phyloP scores from a whole-genome alignment of 2,797 vertebrate species.

The Phataginus tricuspis region DNA sequence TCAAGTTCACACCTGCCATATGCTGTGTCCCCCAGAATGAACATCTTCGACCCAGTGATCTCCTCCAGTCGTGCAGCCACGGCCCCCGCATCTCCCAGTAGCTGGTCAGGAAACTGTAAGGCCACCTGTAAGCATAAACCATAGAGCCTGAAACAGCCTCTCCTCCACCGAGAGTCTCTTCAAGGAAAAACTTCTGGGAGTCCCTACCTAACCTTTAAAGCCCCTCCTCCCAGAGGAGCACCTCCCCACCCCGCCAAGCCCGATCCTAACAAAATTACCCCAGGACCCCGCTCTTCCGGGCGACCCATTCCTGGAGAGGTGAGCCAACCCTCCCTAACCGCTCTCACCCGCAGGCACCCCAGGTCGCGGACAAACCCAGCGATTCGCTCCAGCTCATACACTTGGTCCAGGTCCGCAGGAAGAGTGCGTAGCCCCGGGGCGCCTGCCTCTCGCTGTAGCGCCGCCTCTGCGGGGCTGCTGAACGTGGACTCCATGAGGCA shows the following conservation, averaged over 20 bases:
- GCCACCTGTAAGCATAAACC: slow-evolving; percentile 89
- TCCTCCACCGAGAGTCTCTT: background rate
- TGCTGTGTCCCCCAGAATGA: slow-evolving; percentile 94
- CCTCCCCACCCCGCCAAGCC: too few relatives aligned
- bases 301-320: background rate
- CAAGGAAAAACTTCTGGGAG: background rate
- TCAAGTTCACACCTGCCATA: slow-evolving; percentile 93
- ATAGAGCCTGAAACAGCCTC: background rate
- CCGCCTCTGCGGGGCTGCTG: slow-evolving; percentile 89
- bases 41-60: slow-evolving; percentile 86
- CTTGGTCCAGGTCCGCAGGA: slow-evolving; percentile 80
- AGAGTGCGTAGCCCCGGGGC: slow-evolving; percentile 53
- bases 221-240: background rate
- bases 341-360: slow-evolving; percentile 65
- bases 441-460: slow-evolving; percentile 85
- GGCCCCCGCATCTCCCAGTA: slow-evolving; percentile 89
- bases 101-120: slow-evolving; percentile 95
- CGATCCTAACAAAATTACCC: rapidly evolving
- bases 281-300: background rate
- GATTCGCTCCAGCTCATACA: slow-evolving; percentile 91
- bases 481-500: slow-evolving; percentile 89
- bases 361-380: slow-evolving; percentile 73
- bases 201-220: background rate
- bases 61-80: slow-evolving; percentile 90
- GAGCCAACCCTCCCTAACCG: background rate